Base-by-base conservation (phyloP, 64 coral and sea anemone species). In the Actinia equina region DNA sequence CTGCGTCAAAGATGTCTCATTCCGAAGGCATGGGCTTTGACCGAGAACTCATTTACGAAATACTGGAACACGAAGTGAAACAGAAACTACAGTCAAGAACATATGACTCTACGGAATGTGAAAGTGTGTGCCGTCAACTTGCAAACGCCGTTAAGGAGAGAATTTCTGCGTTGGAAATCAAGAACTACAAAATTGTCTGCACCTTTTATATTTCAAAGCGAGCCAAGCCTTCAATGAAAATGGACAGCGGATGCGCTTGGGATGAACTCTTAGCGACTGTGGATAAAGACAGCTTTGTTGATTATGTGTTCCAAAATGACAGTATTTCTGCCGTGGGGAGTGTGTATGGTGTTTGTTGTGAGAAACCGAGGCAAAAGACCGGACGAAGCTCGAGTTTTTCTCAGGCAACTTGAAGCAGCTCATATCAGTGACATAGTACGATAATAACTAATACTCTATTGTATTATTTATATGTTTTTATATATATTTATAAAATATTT, bases 181-280 rank as follows among this genome's bases (percentile, higher is more conserved):
- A 83, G 11, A 62, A 89, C 18, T 93, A 84, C 44, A 96, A 96
- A 59, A 37, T 95, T 10, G 49, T 95, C 19, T 87, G 83, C n/a
- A 87, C 71, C 55, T 93, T 91, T 52, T 86, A 84, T 25, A 84
- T 90, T 22, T 60, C 90, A 19, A 95, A 71, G 77, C 79, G 82
- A 6, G 37, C 52, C 7, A 77, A 84, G 44, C 69, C 70, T 0
- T 79, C 67, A 0, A 55, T 96, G 84, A 76, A 81, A 53, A 71
- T 93, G 20, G 87, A 93, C 67, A 96, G 94, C 42, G 88, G 94
- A 9, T 96, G 65, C 60, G 91, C 91, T 0, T 96, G 94, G 94
- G 91, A 96, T n/a, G 88, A 96, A 43, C 43, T 77, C 0, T 63
- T 44, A 74, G 58, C 55, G 1, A 70, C 88, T 7, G 59, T 93